Base-by-base conservation (phyloP, 2,797 vertebrate genomes). In the Gephyroberyx darwinii region DNA sequence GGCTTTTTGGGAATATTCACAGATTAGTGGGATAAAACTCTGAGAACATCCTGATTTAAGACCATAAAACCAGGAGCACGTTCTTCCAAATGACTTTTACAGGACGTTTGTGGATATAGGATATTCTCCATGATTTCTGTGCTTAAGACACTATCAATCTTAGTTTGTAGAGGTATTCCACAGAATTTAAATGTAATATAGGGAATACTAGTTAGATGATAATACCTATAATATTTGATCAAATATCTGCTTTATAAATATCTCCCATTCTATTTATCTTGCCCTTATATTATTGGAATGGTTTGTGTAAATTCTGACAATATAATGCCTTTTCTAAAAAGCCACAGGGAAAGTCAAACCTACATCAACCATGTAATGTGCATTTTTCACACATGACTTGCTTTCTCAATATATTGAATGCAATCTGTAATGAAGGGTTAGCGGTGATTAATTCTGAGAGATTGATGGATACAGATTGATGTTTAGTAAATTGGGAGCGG, bases 1-100 rank as follows among this genome's bases (percentile, higher is more conserved):
- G 75, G 72, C 81, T 82, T 84, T 90, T 81, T 67, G 87, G 83
- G 82, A 89, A 90, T 76, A 74, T 84, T 69, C 77, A 67, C 69
- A 82, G 69, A 82, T 84, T 82, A 83, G 54, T 61, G 63, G 70
- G 60, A 77, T 62, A 65, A 76, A 88, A 78, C 52, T 64, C 47
- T 68, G 55, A 81, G 74, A 77, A 86, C 65, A 75, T 69, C 68
- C 81, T 78, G 87, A 89, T 88, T 87, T 88, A 77, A 78, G 75
- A 61, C 71, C 75, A 80, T 56, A 61, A 30, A n/a, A 71, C 71
- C 39, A 75, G 71, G 51, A 75, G 70, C 68, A 51, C 65, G n/a
- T 43, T 9, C 61, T 47, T 83, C 48, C 54, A 79, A 81, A 83
- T 33, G 22, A 55, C 53, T 55, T 41, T 14, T 19, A 37, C 17